Evolutionary conservation across 2,888 invertebrate genomes (phyloP).

Genomic region (Scrobipalpa atriplicella): DNA sequence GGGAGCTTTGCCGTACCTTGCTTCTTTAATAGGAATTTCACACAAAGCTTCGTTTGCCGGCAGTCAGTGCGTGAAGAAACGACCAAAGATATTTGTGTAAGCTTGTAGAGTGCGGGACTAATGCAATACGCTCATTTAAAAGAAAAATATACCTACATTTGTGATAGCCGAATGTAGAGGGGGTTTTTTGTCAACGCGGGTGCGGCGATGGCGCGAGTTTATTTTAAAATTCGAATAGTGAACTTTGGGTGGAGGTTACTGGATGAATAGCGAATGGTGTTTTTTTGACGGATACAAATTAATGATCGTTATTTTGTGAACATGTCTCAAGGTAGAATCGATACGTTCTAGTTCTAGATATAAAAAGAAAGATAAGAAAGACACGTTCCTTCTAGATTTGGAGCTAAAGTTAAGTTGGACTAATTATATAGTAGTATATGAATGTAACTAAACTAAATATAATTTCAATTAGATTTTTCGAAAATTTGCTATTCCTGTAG

Average conservation of each 20-base stretch:
- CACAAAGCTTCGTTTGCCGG: neutral
- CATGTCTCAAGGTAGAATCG: neutral
- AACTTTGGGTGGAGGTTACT: constrained; percentile 5
- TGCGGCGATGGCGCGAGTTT: constrained; percentile 4
- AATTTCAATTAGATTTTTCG: no score
- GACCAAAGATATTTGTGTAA: neutral
- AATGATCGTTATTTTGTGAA: neutral
- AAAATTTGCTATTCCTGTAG: no score
- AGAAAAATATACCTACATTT: constrained; percentile 13
- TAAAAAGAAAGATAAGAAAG: no score
- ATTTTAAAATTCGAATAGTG: constrained; percentile 19
- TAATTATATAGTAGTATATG: no score
- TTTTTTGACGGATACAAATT: constrained; percentile 7
- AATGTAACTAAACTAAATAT: no score
- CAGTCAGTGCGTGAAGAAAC: neutral
- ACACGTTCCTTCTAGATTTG: no score
- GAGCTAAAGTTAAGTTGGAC: no score
- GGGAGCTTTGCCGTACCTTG: neutral
- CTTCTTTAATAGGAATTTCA: neutral
- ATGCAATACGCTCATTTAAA: neutral
- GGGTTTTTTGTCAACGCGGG: constrained; percentile 20
- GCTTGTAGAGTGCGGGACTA: neutral
- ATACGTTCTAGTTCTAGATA: neutral
- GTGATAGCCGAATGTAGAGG: constrained; percentile 9
- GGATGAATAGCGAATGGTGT: constrained; percentile 13